Evolutionary conservation across 2,888 invertebrate species (phyloP).

Genomic region (Petrolisthes cinctipes): DNA sequence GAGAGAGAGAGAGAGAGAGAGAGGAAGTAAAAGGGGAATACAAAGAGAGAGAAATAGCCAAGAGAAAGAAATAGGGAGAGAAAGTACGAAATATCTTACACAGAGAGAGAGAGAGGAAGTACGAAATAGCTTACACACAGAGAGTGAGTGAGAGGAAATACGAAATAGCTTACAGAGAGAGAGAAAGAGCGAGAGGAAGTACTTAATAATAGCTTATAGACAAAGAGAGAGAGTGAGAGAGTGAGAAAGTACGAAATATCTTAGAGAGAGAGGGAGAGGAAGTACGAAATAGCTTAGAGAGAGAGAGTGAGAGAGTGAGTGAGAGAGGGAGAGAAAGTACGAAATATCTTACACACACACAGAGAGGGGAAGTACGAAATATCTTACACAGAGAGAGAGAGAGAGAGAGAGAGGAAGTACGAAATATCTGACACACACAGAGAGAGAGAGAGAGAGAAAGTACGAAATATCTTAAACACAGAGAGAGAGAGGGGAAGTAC

Average conservation of each 20-base stretch:
- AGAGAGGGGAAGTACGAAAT: conserved; percentile 6
- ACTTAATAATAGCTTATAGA: not conserved
- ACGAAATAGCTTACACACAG: not conserved
- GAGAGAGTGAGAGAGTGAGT: conserved; percentile 4
- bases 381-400: not conserved
- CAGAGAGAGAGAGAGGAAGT: conserved; percentile 3
- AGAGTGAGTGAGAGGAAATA: conserved; percentile 16
- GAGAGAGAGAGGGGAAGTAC: not conserved
- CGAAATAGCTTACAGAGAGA: conserved; percentile 10
- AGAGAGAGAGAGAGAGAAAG: not conserved
- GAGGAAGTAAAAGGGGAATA: conserved; percentile 9
- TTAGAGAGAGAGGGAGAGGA: not conserved
- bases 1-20: not conserved
- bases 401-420: not conserved
- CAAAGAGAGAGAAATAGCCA: conserved; percentile 22
- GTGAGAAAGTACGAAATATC: not conserved
- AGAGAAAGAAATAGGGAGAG: not conserved
- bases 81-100: not conserved
- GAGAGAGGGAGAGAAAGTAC: not conserved
- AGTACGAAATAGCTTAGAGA: not conserved
- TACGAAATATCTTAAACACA: not conserved
- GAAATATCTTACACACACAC: not conserved
- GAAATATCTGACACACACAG: not conserved
- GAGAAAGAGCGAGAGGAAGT: not conserved
- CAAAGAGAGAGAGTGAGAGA: not conserved